Conservation (phyloP, 2,888 invertebrate species). For the Drosophila kuntzei region DNA sequence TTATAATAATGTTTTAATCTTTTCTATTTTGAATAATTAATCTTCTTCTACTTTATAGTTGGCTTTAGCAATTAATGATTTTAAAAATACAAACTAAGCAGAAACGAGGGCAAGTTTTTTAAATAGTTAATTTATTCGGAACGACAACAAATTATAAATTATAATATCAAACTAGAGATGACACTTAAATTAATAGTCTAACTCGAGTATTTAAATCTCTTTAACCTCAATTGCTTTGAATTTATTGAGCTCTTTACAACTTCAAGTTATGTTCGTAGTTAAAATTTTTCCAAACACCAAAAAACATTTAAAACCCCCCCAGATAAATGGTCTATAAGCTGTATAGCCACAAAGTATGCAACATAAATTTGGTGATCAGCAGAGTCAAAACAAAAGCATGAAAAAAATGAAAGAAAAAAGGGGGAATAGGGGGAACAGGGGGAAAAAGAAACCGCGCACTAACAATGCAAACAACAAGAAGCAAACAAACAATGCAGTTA, state of each 20-base stretch:
- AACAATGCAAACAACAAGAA: slow-evolving; percentile 47
- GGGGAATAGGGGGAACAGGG: neutral
- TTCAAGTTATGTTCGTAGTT: neutral
- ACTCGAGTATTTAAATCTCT: neutral
- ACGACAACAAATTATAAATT: neutral
- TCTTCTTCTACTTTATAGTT: too few species aligned
- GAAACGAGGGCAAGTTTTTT: neutral
- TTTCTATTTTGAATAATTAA: neutral
- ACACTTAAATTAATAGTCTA: too few species aligned
- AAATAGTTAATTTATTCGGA: neutral
- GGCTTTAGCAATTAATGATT: neutral
- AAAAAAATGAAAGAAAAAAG: neutral
- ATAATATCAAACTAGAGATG: neutral
- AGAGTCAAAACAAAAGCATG: slow-evolving; percentile 11
- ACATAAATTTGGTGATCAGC: slow-evolving; percentile 39
- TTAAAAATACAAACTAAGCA: neutral
- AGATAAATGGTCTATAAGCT: neutral
- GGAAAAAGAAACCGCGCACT: slow-evolving; percentile 22
- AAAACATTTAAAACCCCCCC: neutral
- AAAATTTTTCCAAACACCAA: neutral
- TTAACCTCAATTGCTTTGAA: neutral
- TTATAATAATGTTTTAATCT: neutral
- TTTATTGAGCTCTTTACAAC: slow-evolving; percentile 1
- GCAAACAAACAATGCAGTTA: slow-evolving; percentile 62
- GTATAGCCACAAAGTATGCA: slow-evolving; percentile 60